Evolutionary conservation across 2,797 vertebrate genomes (phyloP), one percentile per base, ranked within the genome.

Genomic region (Rhinella marina): DNA sequence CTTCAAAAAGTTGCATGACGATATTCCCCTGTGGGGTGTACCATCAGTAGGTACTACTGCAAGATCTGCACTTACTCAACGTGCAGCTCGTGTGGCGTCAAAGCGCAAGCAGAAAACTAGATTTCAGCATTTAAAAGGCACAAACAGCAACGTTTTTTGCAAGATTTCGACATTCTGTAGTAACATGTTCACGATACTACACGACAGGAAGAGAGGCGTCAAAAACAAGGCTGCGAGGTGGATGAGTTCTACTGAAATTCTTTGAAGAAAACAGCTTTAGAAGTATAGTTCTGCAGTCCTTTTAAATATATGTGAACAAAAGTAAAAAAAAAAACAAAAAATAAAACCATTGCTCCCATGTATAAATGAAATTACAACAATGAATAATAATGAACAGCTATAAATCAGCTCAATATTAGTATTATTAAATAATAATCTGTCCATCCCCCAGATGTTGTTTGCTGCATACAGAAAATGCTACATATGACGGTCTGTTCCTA

Each of bases 71-170:
- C 23, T 23, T 21, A 66, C 29, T 32, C 10, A 52, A 1, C 9
- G 10, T 76, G 10, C 13, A 52, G n/a, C 73, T 5, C 14, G 21
- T 13, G 72, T 32, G 19, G 72, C 41, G 50, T 23, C 14, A n/a
- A n/a, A 52, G 3, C 1, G 6, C 10, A 32, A 17, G 14, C 66
- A 32, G 16, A 32, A 50, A 76, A 76, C 14, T 14, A 32, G 48
- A 73, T 73, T 73, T 73, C 72, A 48, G 17, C 32, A 48, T 23
- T 73, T 73, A 73, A 73, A 73, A 23, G 72, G 21, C 41, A 48
- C 29, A 75, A 48, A 23, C 32, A 48, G 70, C 70, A 73, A 21
- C 7, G 2, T 48, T 32, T 32, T 32, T 3, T 70, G 27, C 27
- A 32, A 32, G 7, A 72, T 64, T 32, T 72, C 29, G 8, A 41